Conservation (phyloP, 2,113 vertebrate species). For the Callionymus lyra region DNA sequence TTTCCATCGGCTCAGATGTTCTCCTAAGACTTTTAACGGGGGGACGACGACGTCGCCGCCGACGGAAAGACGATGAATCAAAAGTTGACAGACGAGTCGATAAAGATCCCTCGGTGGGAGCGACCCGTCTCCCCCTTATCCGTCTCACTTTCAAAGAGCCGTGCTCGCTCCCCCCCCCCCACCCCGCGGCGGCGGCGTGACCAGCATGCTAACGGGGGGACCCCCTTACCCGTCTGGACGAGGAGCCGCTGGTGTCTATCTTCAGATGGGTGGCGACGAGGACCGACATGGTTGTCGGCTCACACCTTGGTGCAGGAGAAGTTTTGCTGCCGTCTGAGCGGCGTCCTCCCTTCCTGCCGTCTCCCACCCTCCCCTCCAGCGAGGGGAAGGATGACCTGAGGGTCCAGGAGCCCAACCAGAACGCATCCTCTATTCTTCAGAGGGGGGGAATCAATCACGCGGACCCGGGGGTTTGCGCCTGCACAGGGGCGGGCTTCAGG, state of each 20-base stretch:
- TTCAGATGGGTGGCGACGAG: slow-evolving; percentile 66
- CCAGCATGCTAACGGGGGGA: slow-evolving; percentile 50
- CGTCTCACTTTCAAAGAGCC: too few relatives aligned
- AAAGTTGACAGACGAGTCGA: too few relatives aligned
- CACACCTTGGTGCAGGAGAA: slow-evolving; percentile 45
- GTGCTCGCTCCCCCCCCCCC: too few relatives aligned
- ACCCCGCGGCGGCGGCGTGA: slow-evolving; percentile 38
- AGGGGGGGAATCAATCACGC: slow-evolving; percentile 50
- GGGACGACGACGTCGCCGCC: too few relatives aligned
- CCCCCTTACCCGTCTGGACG: slow-evolving; percentile 65
- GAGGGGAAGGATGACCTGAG: slow-evolving; percentile 35
- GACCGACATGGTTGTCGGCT: slow-evolving; percentile 52
- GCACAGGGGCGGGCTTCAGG: slow-evolving; percentile 6
- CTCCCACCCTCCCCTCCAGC: slow-evolving; percentile 23
- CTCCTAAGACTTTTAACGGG: too few relatives aligned
- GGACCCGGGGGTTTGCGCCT: slow-evolving; percentile 21
- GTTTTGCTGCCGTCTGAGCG: slow-evolving; percentile 45
- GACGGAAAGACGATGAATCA: too few relatives aligned
- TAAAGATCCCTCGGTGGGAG: too few relatives aligned
- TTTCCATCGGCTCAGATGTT: too few relatives aligned
- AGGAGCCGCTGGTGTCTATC: slow-evolving; percentile 55
- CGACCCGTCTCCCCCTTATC: too few relatives aligned
- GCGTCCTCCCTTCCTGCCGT: slow-evolving; percentile 5
- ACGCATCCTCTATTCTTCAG: slow-evolving; percentile 34
- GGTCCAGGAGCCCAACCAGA: slow-evolving; percentile 35